Base-by-base conservation (phyloP, 2,113 vertebrate species). In the Malurus alboscapulatus region DNA sequence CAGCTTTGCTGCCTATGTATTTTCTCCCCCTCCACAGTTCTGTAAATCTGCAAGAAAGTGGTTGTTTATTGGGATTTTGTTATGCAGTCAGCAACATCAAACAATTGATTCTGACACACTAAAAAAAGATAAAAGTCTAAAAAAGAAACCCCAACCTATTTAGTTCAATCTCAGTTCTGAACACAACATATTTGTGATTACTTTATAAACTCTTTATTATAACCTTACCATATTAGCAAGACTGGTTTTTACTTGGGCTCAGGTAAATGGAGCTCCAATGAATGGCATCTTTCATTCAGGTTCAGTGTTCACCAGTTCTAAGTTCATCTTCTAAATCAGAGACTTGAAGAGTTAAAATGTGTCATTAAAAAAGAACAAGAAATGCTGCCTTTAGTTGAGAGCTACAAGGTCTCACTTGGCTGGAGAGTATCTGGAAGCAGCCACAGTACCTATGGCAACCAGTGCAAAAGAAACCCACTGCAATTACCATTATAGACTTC, bases 401-500 rank as follows among this genome's bases (percentile, higher is more conserved):
- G 38, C 47, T 48, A 40, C 68, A 45, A 84, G 84, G 77, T 84
- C 88, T 88, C 55, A 32, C 84, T 87, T 71, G 83, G 76, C 87
- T 92, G 32, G 65, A 84, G 54, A 92, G 34, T 26, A 72, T 47
- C 69, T 84, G 69, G 40, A 88, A 84, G 45, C 74, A 73, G 66
- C 26, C 65, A 76, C 61, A 82, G 92, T 92, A 84, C 95, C 91
- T 93, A 84, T 88, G 84, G 87, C 84, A 93, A 95, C 77, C 44
- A 59, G 63, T 6, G 67, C 55, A 76, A 55, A 90, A 85, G 78
- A 53, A 95, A 87, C 85, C 75, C 63, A 75, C 51, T 75, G 80
- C 73, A 95, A 63, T 78, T 40, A 82, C 57, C 30, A 9, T 36
- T 82, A 82, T 50, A 66, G 51, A 50, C 72, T 93, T 87, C 75